A percentile compares a stretch with the other conserved stretches of the same genome.
phyloP scores from a whole-genome alignment of 2,888 invertebrate species.

The Euproctis similis region DNA sequence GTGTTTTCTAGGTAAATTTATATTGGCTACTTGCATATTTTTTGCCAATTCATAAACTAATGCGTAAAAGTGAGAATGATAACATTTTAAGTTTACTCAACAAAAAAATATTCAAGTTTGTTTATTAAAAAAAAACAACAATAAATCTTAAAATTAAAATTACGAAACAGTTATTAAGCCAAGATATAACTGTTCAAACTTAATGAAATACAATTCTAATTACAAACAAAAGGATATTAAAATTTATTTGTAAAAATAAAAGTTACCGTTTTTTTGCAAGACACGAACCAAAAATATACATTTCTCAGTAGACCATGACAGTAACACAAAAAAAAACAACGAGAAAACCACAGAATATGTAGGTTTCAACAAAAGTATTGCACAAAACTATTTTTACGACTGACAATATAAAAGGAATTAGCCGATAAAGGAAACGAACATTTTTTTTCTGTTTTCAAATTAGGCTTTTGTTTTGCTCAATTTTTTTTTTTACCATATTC shows the following conservation, averaged over 20 bases:
- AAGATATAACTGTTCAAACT: no score
- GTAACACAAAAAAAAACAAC: constrained; percentile 7
- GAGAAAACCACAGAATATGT: constrained; percentile 12
- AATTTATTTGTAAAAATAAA: not conserved
- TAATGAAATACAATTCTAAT: no score
- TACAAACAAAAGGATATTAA: no score
- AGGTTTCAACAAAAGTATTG: constrained; percentile 13
- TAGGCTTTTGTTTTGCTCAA: constrained; percentile 15
- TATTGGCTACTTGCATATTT: no score
- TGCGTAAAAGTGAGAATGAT: no score
- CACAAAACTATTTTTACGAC: constrained; percentile 15
- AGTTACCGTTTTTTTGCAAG: not conserved
- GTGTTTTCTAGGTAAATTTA: no score
- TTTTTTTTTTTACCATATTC: constrained; percentile 13
- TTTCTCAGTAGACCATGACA: constrained; percentile 11
- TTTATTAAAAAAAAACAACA: no score
- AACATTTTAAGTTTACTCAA: no score
- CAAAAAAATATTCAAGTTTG: no score
- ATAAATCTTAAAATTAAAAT: no score
- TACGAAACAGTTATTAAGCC: no score
- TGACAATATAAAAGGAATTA: constrained; percentile 12
- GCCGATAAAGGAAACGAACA: constrained; percentile 9
- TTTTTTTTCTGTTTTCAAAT: constrained; percentile 19
- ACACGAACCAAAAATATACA: constrained; percentile 2
- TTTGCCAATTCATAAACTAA: no score